phyloP scores from a whole-genome alignment of 2,797 vertebrate species.

The Paramormyrops hopkinsi region DNA sequence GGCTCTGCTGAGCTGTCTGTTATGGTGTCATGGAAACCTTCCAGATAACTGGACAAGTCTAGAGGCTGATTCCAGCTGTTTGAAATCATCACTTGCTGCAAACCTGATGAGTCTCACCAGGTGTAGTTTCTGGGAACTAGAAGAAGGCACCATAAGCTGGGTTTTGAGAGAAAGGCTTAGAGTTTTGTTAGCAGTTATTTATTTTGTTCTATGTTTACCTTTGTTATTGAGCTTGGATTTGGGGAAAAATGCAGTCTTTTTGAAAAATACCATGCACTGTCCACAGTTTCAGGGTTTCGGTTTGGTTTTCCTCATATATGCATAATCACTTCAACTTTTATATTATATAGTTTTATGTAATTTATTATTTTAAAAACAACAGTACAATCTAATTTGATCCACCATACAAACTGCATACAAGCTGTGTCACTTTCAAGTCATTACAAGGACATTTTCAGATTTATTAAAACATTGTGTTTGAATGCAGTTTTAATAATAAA shows the following conservation, averaged over 20 bases:
- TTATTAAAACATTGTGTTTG: not conserved
- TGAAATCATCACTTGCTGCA: constrained; percentile 21
- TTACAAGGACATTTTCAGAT: not conserved
- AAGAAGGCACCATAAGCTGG: not conserved
- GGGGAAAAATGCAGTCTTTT: not conserved
- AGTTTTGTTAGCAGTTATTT: not conserved
- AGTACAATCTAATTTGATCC: not conserved
- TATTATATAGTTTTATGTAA: not conserved
- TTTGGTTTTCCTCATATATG: not conserved
- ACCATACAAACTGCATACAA: not conserved
- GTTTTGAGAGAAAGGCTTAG: not conserved
- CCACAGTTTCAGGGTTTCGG: not conserved
- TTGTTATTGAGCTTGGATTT: not conserved
- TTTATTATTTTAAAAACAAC: not conserved
- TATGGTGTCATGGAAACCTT: constrained; percentile 25
- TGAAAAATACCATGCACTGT: not conserved
- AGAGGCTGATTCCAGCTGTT: constrained; percentile 20
- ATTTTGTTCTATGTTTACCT: not conserved
- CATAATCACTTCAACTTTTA: not conserved
- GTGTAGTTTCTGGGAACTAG: not conserved
- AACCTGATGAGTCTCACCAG: constrained; percentile 20
- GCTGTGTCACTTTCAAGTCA: not conserved
- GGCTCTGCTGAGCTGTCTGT: constrained; percentile 27
- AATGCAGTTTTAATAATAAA: not conserved
- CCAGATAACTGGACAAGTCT: constrained; percentile 13